Base-by-base conservation (phyloP, 1,140 invertebrate species). In the Drosophila hydei region DNA sequence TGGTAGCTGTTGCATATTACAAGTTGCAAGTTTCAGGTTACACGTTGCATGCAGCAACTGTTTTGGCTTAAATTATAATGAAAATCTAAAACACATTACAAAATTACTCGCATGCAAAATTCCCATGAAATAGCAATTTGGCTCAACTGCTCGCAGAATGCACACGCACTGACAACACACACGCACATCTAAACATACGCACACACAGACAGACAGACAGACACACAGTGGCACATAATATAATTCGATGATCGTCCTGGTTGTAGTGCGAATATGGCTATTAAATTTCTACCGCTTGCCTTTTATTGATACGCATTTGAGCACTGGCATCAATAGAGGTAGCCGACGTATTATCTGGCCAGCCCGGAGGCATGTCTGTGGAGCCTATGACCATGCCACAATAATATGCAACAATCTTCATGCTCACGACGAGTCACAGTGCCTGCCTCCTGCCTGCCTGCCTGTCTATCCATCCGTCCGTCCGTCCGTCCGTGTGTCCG, bases 341-440 rank as follows among this genome's bases (percentile, higher is more conserved):
- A 52, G 19, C 27, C 9, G 48, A 30, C 21, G 42, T 42, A 56
- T 56, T 54, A 45, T 69, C 40, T 16, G 58, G 19, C 18, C 9
- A 19, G 55, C 9, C 7, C 43, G 25, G 12, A 11, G 25, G 30
- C 21, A 12, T 50, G 21, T 30, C 23, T 54, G 47, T 51, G 38
- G 6, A 51, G 58, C 42, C 63, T 61, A 36, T 56, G 64, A 55
- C 8, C 48, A 38, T 48, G 67, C 67, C 59, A 54, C 58, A 76
- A 69, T 75, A 72, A 67, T 72, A 61, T 76, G 69, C 64, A 77
- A 72, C 65, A 78, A 64, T 73, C 72, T 87, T 87, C 83, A 88
- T 78, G 77, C 74, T 43, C 30, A 38, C 52, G 18, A 30, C 38
- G 23, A 55, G 51, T 19, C 25, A 40, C 60, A 47, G 14, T 12